Evolutionary conservation across 2,113 vertebrate species (phyloP), one percentile per base, ranked within the genome.

Genomic region (Euleptes europaea): DNA sequence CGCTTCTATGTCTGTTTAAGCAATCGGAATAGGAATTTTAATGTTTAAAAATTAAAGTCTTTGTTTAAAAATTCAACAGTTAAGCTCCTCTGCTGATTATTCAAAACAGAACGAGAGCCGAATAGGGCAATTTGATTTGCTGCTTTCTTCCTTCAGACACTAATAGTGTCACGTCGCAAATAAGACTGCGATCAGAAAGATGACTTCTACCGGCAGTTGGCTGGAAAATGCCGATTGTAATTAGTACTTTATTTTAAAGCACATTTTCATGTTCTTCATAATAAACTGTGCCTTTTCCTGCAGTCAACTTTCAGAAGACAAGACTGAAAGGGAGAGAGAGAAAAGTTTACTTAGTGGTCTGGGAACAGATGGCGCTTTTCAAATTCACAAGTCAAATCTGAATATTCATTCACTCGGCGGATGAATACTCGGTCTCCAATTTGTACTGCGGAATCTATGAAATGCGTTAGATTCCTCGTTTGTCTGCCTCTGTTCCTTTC

Each of bases 11-110:
- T 33, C 66, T 83, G 77, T 91, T 92, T 87, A 49, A 69, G 4
- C 6, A 89, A 83, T 90, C 65, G 67, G 80, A 92, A 90, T 35
- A 86, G 5, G 57, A 90, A 57, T 88, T 70, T 88, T 88, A 35
- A 42, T 93, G 33, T 89, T 94, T 93, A 93, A 95, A 92, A 76
- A 88, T 95, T 92, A 92, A 95, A 90, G 3, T 81, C 40, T n/a
- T 88, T 84, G 12, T 89, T 94, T 92, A 94, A 94, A 94, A 94
- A 92, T 88, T 91, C 88, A 93, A 47, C 21, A 87, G 23, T 84
- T 15, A 85, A 75, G 2, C 69, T 1, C 80, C 88, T 82, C 11
- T 86, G 88, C 66, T 84, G 73, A 90, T 89, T 91, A 82, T 89
- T 91, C 91, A 90, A 88, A 87, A 2, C 42, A 49, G 17, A 82